Evolutionary conservation across 2,113 vertebrate species (phyloP).

Genomic region (Ctenodactylus gundi): DNA sequence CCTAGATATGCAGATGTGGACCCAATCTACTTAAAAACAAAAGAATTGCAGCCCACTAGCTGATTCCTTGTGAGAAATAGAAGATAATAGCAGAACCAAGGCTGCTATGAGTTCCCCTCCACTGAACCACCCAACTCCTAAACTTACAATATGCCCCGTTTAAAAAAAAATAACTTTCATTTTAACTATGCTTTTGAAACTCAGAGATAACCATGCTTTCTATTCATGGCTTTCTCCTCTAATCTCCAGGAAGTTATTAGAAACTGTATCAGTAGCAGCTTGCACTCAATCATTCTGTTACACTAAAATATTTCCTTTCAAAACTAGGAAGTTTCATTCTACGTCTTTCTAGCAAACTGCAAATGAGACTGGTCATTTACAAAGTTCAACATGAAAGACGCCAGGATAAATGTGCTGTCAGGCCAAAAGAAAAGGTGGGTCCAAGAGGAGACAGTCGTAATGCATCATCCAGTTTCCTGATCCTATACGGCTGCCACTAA

Average conservation of each 20-base stretch:
- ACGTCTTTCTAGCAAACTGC: constrained; percentile 13
- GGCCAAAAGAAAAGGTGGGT: background rate
- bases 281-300: constrained; percentile 28
- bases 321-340: constrained; percentile 4
- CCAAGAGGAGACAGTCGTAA: background rate
- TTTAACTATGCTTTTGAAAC: constrained; percentile 46
- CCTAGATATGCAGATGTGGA: background rate
- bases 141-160: background rate
- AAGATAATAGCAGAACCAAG: background rate
- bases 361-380: constrained; percentile 22
- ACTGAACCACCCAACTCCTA: background rate
- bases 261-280: constrained; percentile 16
- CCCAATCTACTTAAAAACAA: background rate
- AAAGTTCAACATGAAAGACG: constrained; percentile 18
- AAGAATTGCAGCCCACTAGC: background rate
- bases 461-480: background rate
- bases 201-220: constrained; percentile 39
- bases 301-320: constrained; percentile 38
- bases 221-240: constrained; percentile 47
- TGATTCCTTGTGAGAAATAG: background rate
- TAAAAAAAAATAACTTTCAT: background rate
- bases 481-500: background rate
- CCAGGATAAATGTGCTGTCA: constrained; percentile 24
- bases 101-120: background rate
- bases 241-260: constrained; percentile 53